These are phyloP conservation scores for Rhineura floridana DNA, from an alignment of 2,113 vertebrate genomes.

Conservation along the genomic window DNA sequence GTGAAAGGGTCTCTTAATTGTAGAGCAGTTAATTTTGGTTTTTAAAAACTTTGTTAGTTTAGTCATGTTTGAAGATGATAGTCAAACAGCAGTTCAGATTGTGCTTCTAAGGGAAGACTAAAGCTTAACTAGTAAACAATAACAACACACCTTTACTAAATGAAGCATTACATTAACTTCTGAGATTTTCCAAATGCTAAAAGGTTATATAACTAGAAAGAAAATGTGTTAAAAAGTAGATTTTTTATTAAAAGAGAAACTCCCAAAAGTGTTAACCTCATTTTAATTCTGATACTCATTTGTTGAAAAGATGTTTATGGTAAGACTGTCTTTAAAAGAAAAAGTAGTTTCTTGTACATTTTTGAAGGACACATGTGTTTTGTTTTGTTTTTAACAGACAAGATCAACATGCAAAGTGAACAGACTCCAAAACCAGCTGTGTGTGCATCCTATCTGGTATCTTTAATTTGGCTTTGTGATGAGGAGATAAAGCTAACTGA, in stretches of 20 bases:
- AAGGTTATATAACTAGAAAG: not conserved
- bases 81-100: not conserved
- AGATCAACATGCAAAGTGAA: slow-evolving; percentile 54
- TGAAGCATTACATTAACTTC: not conserved
- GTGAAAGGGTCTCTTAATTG: not conserved
- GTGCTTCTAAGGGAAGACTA: not conserved
- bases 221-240: not conserved
- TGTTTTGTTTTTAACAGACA: slow-evolving; percentile 64
- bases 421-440: slow-evolving; percentile 38
- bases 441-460: slow-evolving; percentile 26
- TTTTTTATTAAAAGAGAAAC: not conserved
- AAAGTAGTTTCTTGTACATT: not conserved
- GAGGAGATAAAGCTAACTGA: slow-evolving; percentile 48
- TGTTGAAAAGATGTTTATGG: not conserved
- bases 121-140: not conserved
- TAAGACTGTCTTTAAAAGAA: not conserved
- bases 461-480: slow-evolving; percentile 54
- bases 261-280: not conserved
- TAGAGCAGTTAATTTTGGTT: not conserved
- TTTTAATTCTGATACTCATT: not conserved
- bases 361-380: slow-evolving; percentile 29
- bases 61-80: not conserved
- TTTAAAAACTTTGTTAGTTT: not conserved
- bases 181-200: not conserved
- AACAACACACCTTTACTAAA: not conserved